Conservation (phyloP, 2,888 invertebrate species). For the Pinctada fucata region DNA sequence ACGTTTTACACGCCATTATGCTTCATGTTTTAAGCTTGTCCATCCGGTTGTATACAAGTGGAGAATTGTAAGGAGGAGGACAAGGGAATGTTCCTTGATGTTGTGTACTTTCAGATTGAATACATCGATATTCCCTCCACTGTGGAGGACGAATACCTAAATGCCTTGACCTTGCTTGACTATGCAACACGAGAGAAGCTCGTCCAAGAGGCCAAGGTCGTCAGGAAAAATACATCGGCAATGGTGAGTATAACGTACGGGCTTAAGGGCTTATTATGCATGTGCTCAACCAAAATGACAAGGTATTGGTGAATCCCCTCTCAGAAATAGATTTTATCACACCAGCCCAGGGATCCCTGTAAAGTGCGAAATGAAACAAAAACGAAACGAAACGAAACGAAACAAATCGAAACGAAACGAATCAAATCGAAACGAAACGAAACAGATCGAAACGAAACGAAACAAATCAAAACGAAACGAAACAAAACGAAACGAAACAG, state of each 20-base stretch:
- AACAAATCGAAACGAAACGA: no score
- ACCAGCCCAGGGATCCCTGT: no score
- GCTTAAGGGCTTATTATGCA: no score
- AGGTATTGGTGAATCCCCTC: no score
- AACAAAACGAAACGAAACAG: no score
- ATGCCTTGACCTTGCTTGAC: slow-evolving; percentile 61
- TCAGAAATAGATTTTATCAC: no score
- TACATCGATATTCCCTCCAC: slow-evolving; percentile 57
- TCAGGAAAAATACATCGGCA: slow-evolving; percentile 64
- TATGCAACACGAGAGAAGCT: slow-evolving; percentile 60
- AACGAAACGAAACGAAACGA: no score
- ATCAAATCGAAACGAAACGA: no score
- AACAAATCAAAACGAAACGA: no score
- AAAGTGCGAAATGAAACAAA: no score
- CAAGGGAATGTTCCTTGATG: slow-evolving; percentile 63
- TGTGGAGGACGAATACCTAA: slow-evolving; percentile 61
- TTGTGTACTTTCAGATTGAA: slow-evolving; percentile 66
- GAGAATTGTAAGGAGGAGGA: slow-evolving; percentile 45
- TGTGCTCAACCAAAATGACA: no score
- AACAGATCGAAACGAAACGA: no score
- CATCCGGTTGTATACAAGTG: slow-evolving; percentile 31
- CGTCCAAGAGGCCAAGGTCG: slow-evolving; percentile 61
- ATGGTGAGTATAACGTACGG: slow-evolving; percentile 46
- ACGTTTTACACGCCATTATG: not conserved
- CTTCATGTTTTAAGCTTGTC: slow-evolving; percentile 11